Conservation (phyloP, 2,797 vertebrate genomes). For the Lerista edwardsae region DNA sequence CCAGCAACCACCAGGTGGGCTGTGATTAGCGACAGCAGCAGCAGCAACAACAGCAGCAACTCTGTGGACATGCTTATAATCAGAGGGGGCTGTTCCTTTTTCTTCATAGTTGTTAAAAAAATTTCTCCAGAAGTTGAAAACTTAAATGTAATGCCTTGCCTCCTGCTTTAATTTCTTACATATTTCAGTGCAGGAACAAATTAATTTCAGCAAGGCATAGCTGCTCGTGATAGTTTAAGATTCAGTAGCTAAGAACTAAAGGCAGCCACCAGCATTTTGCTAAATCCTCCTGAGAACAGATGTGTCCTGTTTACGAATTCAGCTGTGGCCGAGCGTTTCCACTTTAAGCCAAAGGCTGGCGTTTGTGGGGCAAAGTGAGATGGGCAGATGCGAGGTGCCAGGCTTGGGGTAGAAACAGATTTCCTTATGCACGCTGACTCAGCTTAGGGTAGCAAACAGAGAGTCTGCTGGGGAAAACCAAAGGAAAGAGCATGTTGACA, state of each 20-base stretch:
- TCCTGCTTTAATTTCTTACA: background rate
- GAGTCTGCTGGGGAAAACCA: background rate
- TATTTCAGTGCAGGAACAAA: background rate
- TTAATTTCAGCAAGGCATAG: background rate
- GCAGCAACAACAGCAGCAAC: too few relatives aligned
- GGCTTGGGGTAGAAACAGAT: background rate
- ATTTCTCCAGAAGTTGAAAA: background rate
- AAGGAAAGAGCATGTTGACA: background rate
- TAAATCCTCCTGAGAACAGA: background rate
- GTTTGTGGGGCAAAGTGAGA: background rate
- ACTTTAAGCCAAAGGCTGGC: background rate
- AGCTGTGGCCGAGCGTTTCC: background rate
- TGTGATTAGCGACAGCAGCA: too few relatives aligned
- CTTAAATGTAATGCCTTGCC: too few relatives aligned
- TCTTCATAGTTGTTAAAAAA: background rate
- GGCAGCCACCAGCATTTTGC: background rate
- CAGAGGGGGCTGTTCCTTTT: background rate
- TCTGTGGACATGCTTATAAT: background rate
- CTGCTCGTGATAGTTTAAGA: too few relatives aligned
- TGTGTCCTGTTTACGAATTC: constrained; percentile 1
- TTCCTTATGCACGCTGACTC: background rate
- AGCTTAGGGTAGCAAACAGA: background rate
- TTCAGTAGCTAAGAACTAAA: too few relatives aligned
- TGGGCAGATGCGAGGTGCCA: background rate
- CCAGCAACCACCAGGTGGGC: too few relatives aligned